Evolutionary conservation across 1,140 invertebrate genomes (phyloP), one percentile per base, ranked within the genome.

Genomic region (Drosophila kurseongensis): DNA sequence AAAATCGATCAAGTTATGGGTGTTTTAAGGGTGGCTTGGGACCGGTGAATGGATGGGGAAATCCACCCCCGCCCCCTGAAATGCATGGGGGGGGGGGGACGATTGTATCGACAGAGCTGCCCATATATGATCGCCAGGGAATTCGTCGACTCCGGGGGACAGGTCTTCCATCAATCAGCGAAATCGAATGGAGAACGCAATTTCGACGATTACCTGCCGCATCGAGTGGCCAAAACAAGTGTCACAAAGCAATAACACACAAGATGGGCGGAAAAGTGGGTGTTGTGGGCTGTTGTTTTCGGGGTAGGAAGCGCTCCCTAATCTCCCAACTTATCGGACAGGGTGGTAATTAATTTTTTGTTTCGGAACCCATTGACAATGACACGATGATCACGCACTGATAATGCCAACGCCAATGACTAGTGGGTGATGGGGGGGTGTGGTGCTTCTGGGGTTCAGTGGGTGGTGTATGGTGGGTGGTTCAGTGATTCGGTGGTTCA

Each of bases 291-390:
- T 36, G 12, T 7, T 29, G 5, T 48, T 48, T 48, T 32, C 14
- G 48, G 27, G 8, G 9, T 45, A 45, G 54, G 40, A 41, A 56
- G 72, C 16, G 50, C 36, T 36, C 18, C 44, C 27, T 76, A 76
- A 76, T 76, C 72, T 59, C 32, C 48, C 23, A 16, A 63, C 75
- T 86, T 85, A 85, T 85, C 82, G 57, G 73, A 51, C 57, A 50
- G 55, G 63, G 57, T 44, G 59, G 74, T 85, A 86, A 85, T 81
- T 81, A 75, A 61, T 82, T 86, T 86, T 80, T 77, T 61, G 29
- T 32, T 36, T 47, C 55, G 63, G 47, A 16, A 8, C 13, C 63
- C 75, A 81, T 82, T 86, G 62, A 75, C 65, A 78, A 84, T 61
- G 71, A 69, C 58, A 66, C 56, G 75, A 79, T 67, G 83, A 86